Conservation (phyloP, 2,888 invertebrate genomes). For the Leptogaster cylindrica region DNA sequence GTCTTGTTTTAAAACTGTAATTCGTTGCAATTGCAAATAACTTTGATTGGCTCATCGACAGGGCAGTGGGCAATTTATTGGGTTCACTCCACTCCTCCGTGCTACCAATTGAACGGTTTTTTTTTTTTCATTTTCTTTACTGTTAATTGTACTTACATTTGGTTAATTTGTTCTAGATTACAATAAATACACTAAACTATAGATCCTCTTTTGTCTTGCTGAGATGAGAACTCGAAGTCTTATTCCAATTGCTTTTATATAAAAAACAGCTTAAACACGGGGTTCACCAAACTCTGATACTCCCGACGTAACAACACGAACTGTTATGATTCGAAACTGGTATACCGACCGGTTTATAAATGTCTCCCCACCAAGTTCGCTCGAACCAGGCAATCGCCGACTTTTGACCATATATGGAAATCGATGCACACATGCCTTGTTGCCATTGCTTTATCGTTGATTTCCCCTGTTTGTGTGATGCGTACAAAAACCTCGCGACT, state of each 20-base stretch:
- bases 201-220: slow-evolving; percentile 18
- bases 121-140: too few species aligned
- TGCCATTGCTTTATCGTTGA: slow-evolving; percentile 48
- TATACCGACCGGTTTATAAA: slow-evolving; percentile 60
- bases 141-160: slow-evolving; percentile 35
- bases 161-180: slow-evolving; percentile 33
- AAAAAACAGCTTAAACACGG: too few species aligned
- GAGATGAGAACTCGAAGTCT: slow-evolving; percentile 8
- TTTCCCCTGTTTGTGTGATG: slow-evolving; percentile 33
- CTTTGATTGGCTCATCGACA: too few species aligned
- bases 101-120: too few species aligned
- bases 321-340: slow-evolving; percentile 61
- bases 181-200: slow-evolving; percentile 40
- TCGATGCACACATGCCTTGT: slow-evolving; percentile 55
- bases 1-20: neutral
- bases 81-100: too few species aligned
- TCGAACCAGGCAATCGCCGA: slow-evolving; percentile 55
- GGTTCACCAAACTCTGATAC: neutral
- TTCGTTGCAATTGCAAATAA: neutral
- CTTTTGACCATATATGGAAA: slow-evolving; percentile 62
- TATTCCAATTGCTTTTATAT: neutral
- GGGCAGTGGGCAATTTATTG: too few species aligned
- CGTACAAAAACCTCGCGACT: slow-evolving; percentile 18
- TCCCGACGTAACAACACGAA: slow-evolving; percentile 61
- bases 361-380: slow-evolving; percentile 57